Base-by-base conservation (phyloP, 1,140 invertebrate species). In the Drosophila cardini region DNA sequence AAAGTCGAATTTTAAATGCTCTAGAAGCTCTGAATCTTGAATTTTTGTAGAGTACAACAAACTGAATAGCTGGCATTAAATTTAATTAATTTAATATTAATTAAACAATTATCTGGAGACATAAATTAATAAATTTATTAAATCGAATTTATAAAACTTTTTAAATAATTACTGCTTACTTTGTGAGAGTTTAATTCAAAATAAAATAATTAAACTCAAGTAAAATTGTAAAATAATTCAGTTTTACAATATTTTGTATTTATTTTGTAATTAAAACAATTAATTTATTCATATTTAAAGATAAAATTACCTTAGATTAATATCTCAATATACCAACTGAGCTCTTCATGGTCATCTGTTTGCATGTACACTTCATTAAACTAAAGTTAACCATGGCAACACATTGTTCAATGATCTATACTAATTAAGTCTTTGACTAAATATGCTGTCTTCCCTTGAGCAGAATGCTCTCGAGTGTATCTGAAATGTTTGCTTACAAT, bases 401-500 rank as follows among this genome's bases (percentile, higher is more conserved):
- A 50, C 48, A 64, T 65, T 65, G 62, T n/a, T 32, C 21, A 40
- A 46, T 40, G 40, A 61, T 68, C 55, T 15, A 40, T 56, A 36
- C 56, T 73, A 73, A 69, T 73, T 52, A 73, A 69, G 64, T 56
- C 40, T 52, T 61, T 21, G 45, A 38, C 45, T 32, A 8, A 53
- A 11, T 2, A 11, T 26, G 21, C 21, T 36, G 63, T 34, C 34
- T 42, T 7, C 43, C 34, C 38, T 42, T 62, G 38, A 45, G 50
- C 34, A 13, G 50, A 36, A 62, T 50, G 53, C 53, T 34, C 30
- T 53, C 34, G 36, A 64, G 68, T 79, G 72, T 84, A 80, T 72
- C 52, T 55, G 46, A 64, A 67, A 70, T 86, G 71, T 86, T 87
- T 83, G 84, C 64, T 72, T 65, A 70, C 76, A 76, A 72, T 86